Conservation (phyloP, 2,113 vertebrate genomes). For the Ascaphus truei region DNA sequence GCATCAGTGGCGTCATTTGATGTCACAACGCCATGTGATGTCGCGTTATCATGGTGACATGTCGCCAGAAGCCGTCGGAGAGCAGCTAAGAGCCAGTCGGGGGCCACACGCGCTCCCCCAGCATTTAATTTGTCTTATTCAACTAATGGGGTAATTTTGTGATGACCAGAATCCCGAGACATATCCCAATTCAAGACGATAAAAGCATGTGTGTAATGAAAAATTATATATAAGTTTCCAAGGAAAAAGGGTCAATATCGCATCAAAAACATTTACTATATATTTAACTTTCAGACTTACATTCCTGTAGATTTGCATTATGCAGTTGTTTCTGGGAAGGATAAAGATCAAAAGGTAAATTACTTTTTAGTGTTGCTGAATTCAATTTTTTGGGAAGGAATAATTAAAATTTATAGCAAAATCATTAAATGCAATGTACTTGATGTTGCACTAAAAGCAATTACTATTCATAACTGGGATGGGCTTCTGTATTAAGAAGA, state of each 20-base stretch:
- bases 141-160: not conserved
- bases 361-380: constrained; percentile 7
- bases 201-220: not conserved
- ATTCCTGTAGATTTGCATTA: constrained; percentile 11
- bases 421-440: constrained; percentile 24
- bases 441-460: constrained; percentile 9
- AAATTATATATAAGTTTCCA: not conserved
- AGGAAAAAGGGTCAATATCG: not conserved
- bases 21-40: too few species aligned
- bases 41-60: too few species aligned
- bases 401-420: constrained; percentile 21
- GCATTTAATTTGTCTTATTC: not conserved
- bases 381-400: constrained; percentile 12
- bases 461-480: not conserved
- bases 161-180: not conserved
- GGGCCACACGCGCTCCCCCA: too few species aligned
- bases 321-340: constrained; percentile 25
- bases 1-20: too few species aligned
- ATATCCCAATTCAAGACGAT: not conserved
- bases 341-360: constrained; percentile 27
- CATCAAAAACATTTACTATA: not conserved
- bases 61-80: too few species aligned
- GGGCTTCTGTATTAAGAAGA: not conserved
- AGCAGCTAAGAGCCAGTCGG: too few species aligned
- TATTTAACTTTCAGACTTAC: not conserved